A percentile compares a stretch with the other conserved stretches of the same genome.
Evolutionary conservation across 35 echinoderm and acorn worm genomes (phyloP).

Genomic region (Lytechinus variegatus): DNA sequence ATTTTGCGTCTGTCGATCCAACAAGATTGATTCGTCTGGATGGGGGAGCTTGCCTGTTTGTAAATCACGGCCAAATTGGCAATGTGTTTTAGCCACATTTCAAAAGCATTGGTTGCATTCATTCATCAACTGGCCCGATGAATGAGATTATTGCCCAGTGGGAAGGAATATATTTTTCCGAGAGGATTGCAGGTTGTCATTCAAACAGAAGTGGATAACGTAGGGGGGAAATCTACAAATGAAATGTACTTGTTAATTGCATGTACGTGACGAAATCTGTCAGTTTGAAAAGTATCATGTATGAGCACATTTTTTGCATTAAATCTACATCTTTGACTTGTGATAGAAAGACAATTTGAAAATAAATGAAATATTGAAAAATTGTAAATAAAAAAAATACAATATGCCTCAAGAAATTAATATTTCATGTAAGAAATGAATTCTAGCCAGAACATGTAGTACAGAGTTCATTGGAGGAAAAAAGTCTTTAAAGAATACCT

Average conservation of each 20-base stretch:
- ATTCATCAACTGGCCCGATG: not conserved
- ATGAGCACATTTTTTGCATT: too few species aligned
- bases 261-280: not conserved
- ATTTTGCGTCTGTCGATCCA: not conserved
- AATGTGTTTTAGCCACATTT: not conserved
- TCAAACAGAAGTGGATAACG: not conserved
- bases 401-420: too few species aligned
- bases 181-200: not conserved
- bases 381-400: too few species aligned
- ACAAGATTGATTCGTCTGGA: not conserved
- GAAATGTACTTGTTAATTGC: not conserved
- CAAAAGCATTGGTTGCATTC: not conserved
- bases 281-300: not conserved
- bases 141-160: not conserved
- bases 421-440: too few species aligned
- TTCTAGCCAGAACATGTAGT: too few species aligned
- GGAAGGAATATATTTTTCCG: not conserved
- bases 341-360: too few species aligned
- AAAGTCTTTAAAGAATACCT: too few species aligned
- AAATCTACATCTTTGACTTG: too few species aligned
- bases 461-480: too few species aligned
- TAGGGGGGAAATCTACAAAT: not conserved
- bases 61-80: conserved; percentile 3
- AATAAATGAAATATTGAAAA: too few species aligned
- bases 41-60: not conserved